A percentile compares a stretch with the other conserved stretches of the same genome.
phyloP scores from a whole-genome alignment of 2,888 invertebrate genomes.

The Sisyra terminalis region DNA sequence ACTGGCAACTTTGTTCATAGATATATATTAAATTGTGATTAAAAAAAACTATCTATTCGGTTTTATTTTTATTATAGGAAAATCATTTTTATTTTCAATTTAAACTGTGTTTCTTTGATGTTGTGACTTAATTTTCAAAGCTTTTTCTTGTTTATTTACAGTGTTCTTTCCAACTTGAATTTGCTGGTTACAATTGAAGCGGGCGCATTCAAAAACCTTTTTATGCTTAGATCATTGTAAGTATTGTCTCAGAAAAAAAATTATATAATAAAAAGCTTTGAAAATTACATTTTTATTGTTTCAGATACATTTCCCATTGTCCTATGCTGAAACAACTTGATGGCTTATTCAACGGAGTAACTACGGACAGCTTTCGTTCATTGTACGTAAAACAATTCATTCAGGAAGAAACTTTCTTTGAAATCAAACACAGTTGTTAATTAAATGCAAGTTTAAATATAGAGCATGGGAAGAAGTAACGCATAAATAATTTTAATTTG shows the following conservation, averaged over 20 bases:
- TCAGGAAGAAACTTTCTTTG: too few relatives aligned
- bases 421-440: too few relatives aligned
- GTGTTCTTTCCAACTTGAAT: slow-evolving; percentile 37
- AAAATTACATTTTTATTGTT: slow-evolving; percentile 15
- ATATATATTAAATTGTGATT: too few relatives aligned
- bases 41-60: too few relatives aligned
- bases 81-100: too few relatives aligned
- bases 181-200: slow-evolving; percentile 35
- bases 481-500: too few relatives aligned
- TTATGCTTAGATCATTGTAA: slow-evolving; percentile 30
- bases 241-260: slow-evolving; percentile 12
- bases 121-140: slow-evolving; percentile 22
- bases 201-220: slow-evolving; percentile 39
- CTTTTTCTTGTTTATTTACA: slow-evolving; percentile 24
- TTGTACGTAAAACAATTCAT: slow-evolving; percentile 35
- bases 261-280: not conserved
- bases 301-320: slow-evolving; percentile 50
- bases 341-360: slow-evolving; percentile 29
- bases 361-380: slow-evolving; percentile 36
- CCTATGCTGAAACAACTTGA: slow-evolving; percentile 38
- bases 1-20: too few relatives aligned
- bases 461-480: too few relatives aligned
- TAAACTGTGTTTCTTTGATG: too few relatives aligned
- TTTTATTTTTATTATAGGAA: too few relatives aligned
- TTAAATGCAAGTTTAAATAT: too few relatives aligned